Base-by-base conservation (phyloP, 2,113 vertebrate genomes). In the Heloderma charlesbogerti region DNA sequence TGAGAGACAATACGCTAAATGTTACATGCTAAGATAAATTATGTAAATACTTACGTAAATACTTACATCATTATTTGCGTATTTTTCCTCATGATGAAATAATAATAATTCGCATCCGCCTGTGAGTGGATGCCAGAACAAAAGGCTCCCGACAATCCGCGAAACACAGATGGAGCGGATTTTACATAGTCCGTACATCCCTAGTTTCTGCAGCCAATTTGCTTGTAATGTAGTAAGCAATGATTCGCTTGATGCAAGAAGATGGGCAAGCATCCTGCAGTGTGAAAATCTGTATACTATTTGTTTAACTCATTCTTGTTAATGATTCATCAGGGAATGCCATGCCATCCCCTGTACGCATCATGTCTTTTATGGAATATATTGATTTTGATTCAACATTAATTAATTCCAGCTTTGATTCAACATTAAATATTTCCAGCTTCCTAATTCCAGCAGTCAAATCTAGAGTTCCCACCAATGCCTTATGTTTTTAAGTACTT, bases 361-460 rank as follows among this genome's bases (percentile, higher is more conserved):
- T 93, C 87, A 94, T 93, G 90, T 93, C 93, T 94, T 95, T 91
- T 92, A 89, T 77, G 91, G 84, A 82, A 90, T 45, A 84, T 87
- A 93, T 93, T 95, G 93, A 93, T 89, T 95, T 92, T 94, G 87
- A 2, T 45, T 31, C 91, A 67, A 91, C 87, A 87, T 93, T 86
- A 94, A 54, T 71, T 72, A 25, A 95, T 94, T 34, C 85, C 87
- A 90, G 89, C 90, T 94, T 95, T 94, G 87, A 2, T 45, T 31
- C 91, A 67, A 91, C 87, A 87, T 93, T 86, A 94, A 54, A 75
- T 72, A 25, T 95, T 94, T 34, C 85, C 87, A 90, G 89, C 90
- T 94, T 95, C n/a, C n/a, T n/a, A n/a, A n/a, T n/a, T n/a, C n/a
- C n/a, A 94, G 92, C 92, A 95, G 95, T 92, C 93, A 57, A 91